Conservation (phyloP, 2,888 invertebrate genomes). For the Xestia rhomboidea region DNA sequence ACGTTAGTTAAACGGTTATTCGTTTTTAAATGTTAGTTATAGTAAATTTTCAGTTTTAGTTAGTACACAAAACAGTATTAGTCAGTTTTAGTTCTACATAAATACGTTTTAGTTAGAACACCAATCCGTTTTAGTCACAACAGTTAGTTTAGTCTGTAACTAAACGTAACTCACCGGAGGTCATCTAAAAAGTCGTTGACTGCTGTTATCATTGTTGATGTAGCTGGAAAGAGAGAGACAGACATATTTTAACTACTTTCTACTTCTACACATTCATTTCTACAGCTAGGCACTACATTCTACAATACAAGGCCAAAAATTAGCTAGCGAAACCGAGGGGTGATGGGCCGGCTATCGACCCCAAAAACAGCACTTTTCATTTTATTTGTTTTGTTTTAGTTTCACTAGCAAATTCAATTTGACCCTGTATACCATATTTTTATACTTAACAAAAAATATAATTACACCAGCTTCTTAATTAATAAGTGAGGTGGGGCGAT, state of each 20-base stretch:
- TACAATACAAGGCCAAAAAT: neutral
- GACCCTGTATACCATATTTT: neutral
- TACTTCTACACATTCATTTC: slow-evolving; percentile 38
- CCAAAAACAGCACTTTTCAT: neutral
- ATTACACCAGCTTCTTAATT: no score
- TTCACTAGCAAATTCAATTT: neutral
- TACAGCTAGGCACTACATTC: slow-evolving; percentile 4
- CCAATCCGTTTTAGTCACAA: slow-evolving; percentile 31
- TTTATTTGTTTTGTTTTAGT: no score
- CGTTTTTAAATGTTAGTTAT: neutral
- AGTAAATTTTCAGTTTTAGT: neutral
- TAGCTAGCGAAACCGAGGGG: neutral
- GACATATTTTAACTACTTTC: slow-evolving; percentile 56
- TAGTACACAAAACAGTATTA: neutral
- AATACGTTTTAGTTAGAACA: slow-evolving; percentile 1
- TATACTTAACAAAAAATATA: neutral
- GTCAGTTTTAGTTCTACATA: neutral
- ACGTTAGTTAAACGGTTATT: neutral
- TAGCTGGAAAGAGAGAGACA: slow-evolving; percentile 60
- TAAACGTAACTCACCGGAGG: slow-evolving; percentile 81
- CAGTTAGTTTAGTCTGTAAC: slow-evolving; percentile 41
- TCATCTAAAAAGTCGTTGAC: slow-evolving; percentile 87
- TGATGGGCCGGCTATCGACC: neutral
- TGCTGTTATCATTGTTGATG: slow-evolving; percentile 78
- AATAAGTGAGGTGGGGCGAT: no score